Evolutionary conservation across 2,888 invertebrate species (phyloP).

Genomic region (Eristalis intricaria): DNA sequence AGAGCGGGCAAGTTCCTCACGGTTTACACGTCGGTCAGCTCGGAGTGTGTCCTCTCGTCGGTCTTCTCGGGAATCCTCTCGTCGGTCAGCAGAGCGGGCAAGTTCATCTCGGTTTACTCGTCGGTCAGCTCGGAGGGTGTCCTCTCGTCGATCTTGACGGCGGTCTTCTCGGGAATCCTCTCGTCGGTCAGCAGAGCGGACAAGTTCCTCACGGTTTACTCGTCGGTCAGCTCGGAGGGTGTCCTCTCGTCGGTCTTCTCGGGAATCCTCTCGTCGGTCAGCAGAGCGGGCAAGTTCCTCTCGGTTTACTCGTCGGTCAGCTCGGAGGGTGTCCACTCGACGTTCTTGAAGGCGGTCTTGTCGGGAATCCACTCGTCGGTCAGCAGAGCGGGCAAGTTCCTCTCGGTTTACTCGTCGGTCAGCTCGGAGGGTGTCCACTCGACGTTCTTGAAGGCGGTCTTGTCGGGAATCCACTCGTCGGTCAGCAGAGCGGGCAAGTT

Average conservation of each 20-base stretch:
- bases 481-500: too few species aligned
- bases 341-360: too few species aligned
- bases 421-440: not conserved
- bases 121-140: not conserved
- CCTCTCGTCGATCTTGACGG: not conserved
- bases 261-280: not conserved
- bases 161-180: constrained; percentile 7
- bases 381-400: not conserved
- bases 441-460: too few species aligned
- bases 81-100: not conserved
- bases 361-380: constrained; percentile 2
- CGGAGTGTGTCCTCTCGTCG: not conserved
- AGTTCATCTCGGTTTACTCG: not conserved
- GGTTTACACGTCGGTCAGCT: not conserved
- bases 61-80: not conserved
- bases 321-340: not conserved
- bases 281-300: too few species aligned
- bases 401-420: not conserved
- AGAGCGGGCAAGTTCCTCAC: not conserved
- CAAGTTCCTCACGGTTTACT: constrained; percentile 8
- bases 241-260: constrained; percentile 3
- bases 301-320: too few species aligned
- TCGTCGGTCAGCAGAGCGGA: not conserved
- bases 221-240: not conserved
- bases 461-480: too few species aligned